These are phyloP conservation scores for Drosophila putrida DNA, from an alignment of 2,888 invertebrate species.

Conservation along the genomic window DNA sequence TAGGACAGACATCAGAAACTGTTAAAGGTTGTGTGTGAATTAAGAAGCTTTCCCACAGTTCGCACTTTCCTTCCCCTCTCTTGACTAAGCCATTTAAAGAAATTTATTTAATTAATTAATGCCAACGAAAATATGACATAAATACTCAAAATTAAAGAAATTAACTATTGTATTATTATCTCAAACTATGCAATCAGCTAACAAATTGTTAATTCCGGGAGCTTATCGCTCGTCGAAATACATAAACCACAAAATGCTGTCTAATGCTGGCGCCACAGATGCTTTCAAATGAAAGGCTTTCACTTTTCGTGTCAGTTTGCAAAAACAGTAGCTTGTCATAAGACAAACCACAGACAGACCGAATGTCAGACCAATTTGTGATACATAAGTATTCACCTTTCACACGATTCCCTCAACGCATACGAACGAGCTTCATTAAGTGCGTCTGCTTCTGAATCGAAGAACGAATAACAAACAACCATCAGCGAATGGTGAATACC, in stretches of 20 bases:
- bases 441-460: constrained; percentile 43
- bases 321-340: constrained; percentile 61
- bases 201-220: constrained; percentile 24
- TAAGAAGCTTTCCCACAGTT: too few relatives aligned
- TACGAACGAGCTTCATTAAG: constrained; percentile 73
- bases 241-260: constrained; percentile 53
- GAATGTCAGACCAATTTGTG: constrained; percentile 25
- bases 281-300: constrained; percentile 58
- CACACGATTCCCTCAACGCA: constrained; percentile 57
- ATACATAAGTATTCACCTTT: constrained; percentile 70
- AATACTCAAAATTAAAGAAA: too few relatives aligned
- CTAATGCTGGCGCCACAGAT: constrained; percentile 66
- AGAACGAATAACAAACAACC: constrained; percentile 10
- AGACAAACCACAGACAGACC: constrained; percentile 14
- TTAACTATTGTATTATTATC: too few relatives aligned
- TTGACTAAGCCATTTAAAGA: too few relatives aligned
- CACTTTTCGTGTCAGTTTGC: constrained; percentile 63
- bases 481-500: constrained; percentile 6
- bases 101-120: too few relatives aligned
- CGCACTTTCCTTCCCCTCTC: too few relatives aligned
- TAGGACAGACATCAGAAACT: too few relatives aligned
- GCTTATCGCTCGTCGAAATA: constrained; percentile 45
- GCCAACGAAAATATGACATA: too few relatives aligned
- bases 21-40: too few relatives aligned
- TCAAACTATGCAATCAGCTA: constrained; percentile 14